Evolutionary conservation across 2,113 vertebrate genomes (phyloP).

Genomic region (Oreotragus oreotragus): DNA sequence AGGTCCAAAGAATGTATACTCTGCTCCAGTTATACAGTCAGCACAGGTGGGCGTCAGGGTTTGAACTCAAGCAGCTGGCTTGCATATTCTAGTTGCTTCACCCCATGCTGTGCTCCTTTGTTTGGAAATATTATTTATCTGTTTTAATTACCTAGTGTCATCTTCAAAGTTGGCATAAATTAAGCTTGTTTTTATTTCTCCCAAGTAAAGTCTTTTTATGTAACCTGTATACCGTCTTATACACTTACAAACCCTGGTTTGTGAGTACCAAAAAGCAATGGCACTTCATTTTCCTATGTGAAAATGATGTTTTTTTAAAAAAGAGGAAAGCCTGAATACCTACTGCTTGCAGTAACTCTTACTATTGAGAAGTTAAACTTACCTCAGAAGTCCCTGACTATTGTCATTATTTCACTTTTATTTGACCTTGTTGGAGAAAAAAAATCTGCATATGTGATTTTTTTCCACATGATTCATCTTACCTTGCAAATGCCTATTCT

Average conservation of each 20-base stretch:
- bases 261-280: neutral
- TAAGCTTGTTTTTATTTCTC: neutral
- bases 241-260: neutral
- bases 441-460: constrained; percentile 1
- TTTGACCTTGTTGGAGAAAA: neutral
- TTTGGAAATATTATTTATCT: neutral
- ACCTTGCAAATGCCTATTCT: constrained; percentile 13
- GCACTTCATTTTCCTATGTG: neutral
- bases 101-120: neutral
- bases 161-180: neutral
- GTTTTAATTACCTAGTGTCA: neutral
- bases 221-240: neutral
- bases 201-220: neutral
- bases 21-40: neutral
- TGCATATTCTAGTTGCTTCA: neutral
- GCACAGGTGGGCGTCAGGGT: neutral
- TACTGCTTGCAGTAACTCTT: neutral
- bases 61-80: neutral
- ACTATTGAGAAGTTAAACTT: neutral
- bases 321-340: neutral
- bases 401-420: neutral
- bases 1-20: neutral
- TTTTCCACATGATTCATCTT: constrained; percentile 22
- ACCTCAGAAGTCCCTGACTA: neutral
- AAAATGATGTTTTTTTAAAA: neutral